These are phyloP conservation scores for Erinaceus europaeus DNA, from an alignment of 2,113 vertebrate species.

Conservation along the genomic window DNA sequence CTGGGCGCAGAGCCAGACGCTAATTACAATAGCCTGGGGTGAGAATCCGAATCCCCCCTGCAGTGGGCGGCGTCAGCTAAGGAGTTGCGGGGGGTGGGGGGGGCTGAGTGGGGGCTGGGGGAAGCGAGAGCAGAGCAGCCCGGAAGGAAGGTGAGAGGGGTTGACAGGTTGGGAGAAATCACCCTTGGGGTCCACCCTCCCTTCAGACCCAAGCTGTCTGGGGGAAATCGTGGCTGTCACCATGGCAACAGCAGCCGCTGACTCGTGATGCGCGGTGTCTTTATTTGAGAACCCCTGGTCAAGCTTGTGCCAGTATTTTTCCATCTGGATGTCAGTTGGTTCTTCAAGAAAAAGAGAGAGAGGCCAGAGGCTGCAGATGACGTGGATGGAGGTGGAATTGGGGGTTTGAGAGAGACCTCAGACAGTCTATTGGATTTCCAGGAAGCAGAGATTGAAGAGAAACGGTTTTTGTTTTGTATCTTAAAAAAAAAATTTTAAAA, in stretches of 20 bases:
- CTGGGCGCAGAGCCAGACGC: conserved; percentile 61
- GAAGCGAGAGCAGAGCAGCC: too few relatives aligned
- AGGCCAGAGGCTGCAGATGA: not conserved
- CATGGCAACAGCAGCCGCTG: conserved; percentile 71
- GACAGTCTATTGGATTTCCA: not conserved
- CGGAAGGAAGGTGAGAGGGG: conserved; percentile 52
- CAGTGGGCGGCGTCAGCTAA: not conserved
- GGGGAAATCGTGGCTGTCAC: conserved; percentile 69
- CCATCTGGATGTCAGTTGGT: conserved; percentile 62
- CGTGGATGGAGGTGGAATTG: not conserved
- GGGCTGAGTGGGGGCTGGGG: not conserved
- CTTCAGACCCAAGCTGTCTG: conserved; percentile 71
- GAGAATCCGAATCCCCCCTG: not conserved
- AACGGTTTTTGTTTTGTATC: conserved; percentile 2
- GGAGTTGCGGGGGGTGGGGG: conserved; percentile 15
- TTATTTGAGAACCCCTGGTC: conserved; percentile 62
- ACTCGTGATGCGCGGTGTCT: conserved; percentile 57
- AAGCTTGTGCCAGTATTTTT: conserved; percentile 66
- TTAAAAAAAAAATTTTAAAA: too few relatives aligned
- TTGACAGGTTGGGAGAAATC: conserved; percentile 51
- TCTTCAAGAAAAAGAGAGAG: conserved; percentile 32
- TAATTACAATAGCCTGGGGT: conserved; percentile 13
- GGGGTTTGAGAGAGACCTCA: not conserved
- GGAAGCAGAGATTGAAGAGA: not conserved
- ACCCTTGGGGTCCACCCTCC: conserved; percentile 61